Base-by-base conservation (phyloP, 1,140 invertebrate species). In the Macrotrachela quadricornifera region DNA sequence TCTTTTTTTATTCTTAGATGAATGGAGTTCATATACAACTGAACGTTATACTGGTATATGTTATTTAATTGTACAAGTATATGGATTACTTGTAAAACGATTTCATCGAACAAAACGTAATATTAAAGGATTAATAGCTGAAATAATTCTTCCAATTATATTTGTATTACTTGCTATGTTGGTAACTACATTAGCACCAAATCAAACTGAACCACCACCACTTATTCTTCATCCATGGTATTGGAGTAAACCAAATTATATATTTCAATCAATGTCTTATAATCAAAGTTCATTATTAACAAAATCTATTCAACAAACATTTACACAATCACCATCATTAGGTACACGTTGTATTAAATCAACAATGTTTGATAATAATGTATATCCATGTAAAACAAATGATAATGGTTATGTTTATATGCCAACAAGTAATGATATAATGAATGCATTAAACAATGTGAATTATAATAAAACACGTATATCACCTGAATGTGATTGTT, bases 131-230 rank as follows among this genome's bases (percentile, higher is more conserved):
- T 67, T 76, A 54, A 60, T 76, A 54, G 72, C 68, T 61, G 75
- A 76, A 69, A 73, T 77, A 49, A 62, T 78, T 46, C 60, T 77
- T 12, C 77, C 77, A 10, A 72, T 75, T 17, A 51, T 66, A 1
- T 73, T 77, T 59, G 64, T 76, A 13, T 67, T 71, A 46, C 47
- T 73, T 40, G 70, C 74, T 18, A 65, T 69, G 62, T 48, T 71
- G 8, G 67, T 74, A 45, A 61, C 70, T 1, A 57, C 69, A 48
- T 64, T 73, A 16, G 53, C 61, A 15, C 72, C 74, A 10, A 61
- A 70, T 10, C 57, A 64, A 15, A 45, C 57, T 12, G 62, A 70
- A 50, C 61, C 70, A 56, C 72, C 72, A 14, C 60, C 70, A 10
- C 56, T 75, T 45, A 69, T 73, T 54, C 59, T 72, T 15, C 66